Evolutionary conservation across 2,113 vertebrate genomes (phyloP).

Genomic region (Dolichotis patagonum): DNA sequence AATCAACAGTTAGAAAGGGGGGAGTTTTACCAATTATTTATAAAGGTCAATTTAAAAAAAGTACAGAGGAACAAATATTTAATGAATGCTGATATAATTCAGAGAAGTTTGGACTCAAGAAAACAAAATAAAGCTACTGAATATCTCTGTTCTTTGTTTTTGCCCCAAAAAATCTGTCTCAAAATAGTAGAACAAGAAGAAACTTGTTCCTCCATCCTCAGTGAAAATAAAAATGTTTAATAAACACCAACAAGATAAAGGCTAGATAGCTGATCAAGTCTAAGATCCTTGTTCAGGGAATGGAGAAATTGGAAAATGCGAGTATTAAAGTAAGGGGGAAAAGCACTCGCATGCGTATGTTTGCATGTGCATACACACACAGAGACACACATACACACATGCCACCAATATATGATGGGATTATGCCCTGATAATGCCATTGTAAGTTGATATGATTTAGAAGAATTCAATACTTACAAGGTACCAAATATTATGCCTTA

Average conservation of each 20-base stretch:
- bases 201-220: conserved; percentile 12
- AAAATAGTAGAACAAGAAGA: conserved; percentile 54
- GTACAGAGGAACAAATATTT: conserved; percentile 31
- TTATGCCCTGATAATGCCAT: not conserved
- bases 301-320: not conserved
- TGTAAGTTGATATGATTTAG: not conserved
- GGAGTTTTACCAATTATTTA: not conserved
- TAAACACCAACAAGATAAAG: conserved; percentile 8
- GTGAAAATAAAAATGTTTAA: conserved; percentile 35
- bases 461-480: not conserved
- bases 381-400: not conserved
- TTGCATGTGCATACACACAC: not conserved
- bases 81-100: conserved; percentile 24
- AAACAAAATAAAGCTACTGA: conserved; percentile 1
- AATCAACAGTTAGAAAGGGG: not conserved
- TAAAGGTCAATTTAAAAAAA: conserved; percentile 45
- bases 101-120: not conserved
- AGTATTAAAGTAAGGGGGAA: not conserved
- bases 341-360: not conserved
- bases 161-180: not conserved
- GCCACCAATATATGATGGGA: not conserved
- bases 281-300: not conserved
- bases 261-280: conserved; percentile 17
- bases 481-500: not conserved
- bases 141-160: not conserved